Base-by-base conservation (phyloP, 2,797 vertebrate species). In the Basileuterus tristriatus region DNA sequence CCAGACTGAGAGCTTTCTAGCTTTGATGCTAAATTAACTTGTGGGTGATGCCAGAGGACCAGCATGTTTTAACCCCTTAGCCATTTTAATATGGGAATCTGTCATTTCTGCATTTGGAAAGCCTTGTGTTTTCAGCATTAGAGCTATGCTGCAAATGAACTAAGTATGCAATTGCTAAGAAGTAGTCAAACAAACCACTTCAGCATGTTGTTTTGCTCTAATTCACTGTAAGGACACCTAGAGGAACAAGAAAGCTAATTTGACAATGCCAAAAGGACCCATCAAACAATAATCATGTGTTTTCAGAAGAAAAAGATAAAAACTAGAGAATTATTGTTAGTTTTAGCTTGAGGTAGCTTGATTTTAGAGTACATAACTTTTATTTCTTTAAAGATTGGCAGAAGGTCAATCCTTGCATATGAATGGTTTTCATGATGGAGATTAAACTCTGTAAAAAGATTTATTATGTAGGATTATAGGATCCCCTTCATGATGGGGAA, bases 361-460 rank as follows among this genome's bases (percentile, higher is more conserved):
- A 85, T 91, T 87, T 80, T 89, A 74, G 12, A 74, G 56, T 74
- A 84, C 11, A 15, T 74, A 72, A 79, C 26, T 86, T 74, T 15
- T 39, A 62, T 69, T 83, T 81, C 62, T 90, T 90, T 92, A 63
- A 56, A 89, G 56, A 77, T 13, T 79, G 41, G 23, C 16, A 77
- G 59, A 87, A 87, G 47, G 74, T 92, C 67, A 67, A 4, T 75
- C 29, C 37, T 92, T 83, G 52, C 34, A 29, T 84, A 67, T 52
- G 60, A 82, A 76, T 56, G 15, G 19, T 62, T 95, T 91, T 68
- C 62, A 58, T 65, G 65, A 71, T 36, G 60, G 58, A 71, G 20
- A 91, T 75, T 93, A 80, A 87, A 93, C 43, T 86, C 49, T 75
- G 43, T 71, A 62, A 69, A 89, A 92, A 92, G 50, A 87, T 94